Evolutionary conservation across 2,797 vertebrate species (phyloP).

Genomic region (Microcaecilia unicolor): DNA sequence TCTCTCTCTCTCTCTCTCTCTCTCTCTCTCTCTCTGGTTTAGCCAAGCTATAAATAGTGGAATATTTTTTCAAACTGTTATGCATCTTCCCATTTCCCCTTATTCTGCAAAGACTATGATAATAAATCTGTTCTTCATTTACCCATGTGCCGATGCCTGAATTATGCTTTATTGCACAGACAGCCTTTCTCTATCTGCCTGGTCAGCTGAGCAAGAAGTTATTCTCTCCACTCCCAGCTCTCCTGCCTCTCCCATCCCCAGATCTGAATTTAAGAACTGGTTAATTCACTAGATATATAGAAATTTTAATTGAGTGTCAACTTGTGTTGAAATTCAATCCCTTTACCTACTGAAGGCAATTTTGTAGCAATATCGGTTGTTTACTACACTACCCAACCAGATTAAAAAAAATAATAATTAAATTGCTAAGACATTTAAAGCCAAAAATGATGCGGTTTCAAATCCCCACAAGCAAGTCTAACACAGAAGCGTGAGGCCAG

Average conservation of each 20-base stretch:
- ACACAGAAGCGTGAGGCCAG: background rate
- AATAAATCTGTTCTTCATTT: conserved; percentile 22
- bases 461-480: conserved; percentile 11
- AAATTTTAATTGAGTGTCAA: conserved; percentile 60
- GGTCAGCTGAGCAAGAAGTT: conserved; percentile 28
- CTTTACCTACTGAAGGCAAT: conserved; percentile 44
- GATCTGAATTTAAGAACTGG: conserved; percentile 24
- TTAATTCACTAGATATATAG: conserved; percentile 44
- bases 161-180: conserved; percentile 30
- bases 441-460: conserved; percentile 28
- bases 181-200: conserved; percentile 16
- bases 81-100: conserved; percentile 7
- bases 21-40: conserved; percentile 4
- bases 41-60: conserved; percentile 21
- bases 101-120: conserved; percentile 5
- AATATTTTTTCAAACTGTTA: conserved; percentile 30
- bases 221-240: too few relatives aligned
- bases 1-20: background rate
- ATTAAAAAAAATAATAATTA: conserved; percentile 50
- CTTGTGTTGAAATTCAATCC: conserved; percentile 49
- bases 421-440: conserved; percentile 37
- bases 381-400: conserved; percentile 50
- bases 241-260: too few relatives aligned
- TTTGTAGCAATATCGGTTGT: conserved; percentile 48
- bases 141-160: conserved; percentile 17